Percentiles rank a stretch among this genome's conserved stretches.
These are phyloP conservation scores for Diabrotica balteata DNA, from an alignment of 2,888 invertebrate genomes.

Conservation along the genomic window DNA sequence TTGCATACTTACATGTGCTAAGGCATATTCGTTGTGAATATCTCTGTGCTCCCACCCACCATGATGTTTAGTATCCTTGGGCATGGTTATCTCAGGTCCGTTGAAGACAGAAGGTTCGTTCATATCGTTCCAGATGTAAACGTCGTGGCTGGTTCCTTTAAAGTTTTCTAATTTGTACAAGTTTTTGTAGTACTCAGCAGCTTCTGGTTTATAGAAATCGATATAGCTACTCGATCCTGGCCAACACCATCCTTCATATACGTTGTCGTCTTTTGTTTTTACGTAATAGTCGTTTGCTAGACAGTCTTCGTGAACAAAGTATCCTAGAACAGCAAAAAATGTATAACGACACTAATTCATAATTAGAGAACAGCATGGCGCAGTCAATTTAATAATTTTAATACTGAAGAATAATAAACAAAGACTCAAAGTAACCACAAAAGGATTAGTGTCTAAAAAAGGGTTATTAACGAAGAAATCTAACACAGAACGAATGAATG, in stretches of 20 bases:
- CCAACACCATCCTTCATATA: constrained; percentile 99
- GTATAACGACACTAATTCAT: too few relatives aligned
- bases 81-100: constrained; percentile 98
- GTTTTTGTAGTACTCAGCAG: constrained; percentile 81
- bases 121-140: constrained; percentile 99
- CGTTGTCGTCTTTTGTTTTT: constrained; percentile 88
- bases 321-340: constrained; percentile 59
- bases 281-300: constrained; percentile 85
- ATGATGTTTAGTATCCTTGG: constrained; percentile 90
- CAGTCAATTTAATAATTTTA: too few relatives aligned
- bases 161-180: constrained; percentile 73
- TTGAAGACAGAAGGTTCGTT: constrained; percentile 99
- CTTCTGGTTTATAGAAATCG: constrained; percentile 90
- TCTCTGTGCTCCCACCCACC: constrained; percentile 91
- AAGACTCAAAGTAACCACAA: too few relatives aligned
- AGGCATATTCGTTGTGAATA: constrained; percentile 92
- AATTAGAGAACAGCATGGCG: too few relatives aligned
- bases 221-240: constrained; percentile 95
- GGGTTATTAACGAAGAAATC: too few relatives aligned
- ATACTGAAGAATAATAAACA: too few relatives aligned
- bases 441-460: too few relatives aligned
- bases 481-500: too few relatives aligned
- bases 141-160: constrained; percentile 80
- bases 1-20: constrained; percentile 65
- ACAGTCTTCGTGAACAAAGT: constrained; percentile 90